A percentile compares a stretch with the other conserved stretches of the same genome.
These are phyloP conservation scores for Tinea semifulvella DNA, from an alignment of 2,888 invertebrate species.

Conservation along the genomic window DNA sequence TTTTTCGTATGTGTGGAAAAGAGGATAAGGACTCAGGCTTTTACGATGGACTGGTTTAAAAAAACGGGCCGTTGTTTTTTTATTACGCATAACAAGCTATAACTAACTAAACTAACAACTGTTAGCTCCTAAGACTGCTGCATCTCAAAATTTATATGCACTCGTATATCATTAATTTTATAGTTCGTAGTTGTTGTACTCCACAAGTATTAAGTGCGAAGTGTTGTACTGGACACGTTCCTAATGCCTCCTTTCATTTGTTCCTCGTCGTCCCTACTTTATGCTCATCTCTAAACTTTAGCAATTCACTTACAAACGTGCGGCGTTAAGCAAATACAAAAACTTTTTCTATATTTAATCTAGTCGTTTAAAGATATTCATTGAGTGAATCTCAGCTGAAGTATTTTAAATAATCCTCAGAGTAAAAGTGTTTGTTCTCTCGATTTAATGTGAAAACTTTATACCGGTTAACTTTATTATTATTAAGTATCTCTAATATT, in stretches of 20 bases:
- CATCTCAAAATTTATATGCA: no score
- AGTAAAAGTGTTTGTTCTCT: constrained; percentile 26
- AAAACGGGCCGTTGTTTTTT: no score
- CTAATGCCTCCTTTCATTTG: constrained; percentile 49
- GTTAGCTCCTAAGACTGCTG: no score
- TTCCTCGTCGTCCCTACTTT: constrained; percentile 45
- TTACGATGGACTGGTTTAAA: no score
- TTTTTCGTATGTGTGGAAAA: no score
- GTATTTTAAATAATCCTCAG: constrained; percentile 56
- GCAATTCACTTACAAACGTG: constrained; percentile 66
- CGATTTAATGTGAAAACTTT: constrained; percentile 12
- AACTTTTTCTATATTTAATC: constrained; percentile 61
- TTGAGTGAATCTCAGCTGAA: constrained; percentile 49
- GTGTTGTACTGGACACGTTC: constrained; percentile 14
- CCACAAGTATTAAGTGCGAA: no score
- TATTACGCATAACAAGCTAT: no score
- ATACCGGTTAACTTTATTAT: background rate
- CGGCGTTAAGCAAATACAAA: constrained; percentile 64
- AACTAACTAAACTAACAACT: no score
- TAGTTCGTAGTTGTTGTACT: no score
- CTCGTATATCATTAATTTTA: no score
- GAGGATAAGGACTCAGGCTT: no score
- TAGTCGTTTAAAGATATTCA: constrained; percentile 58
- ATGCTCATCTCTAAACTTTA: constrained; percentile 65
- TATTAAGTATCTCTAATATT: background rate